Evolutionary conservation across 30 jellyfish, hydroid and myxozoan genomes (phyloP).

Genomic region (Thelohanellus kitauei): DNA sequence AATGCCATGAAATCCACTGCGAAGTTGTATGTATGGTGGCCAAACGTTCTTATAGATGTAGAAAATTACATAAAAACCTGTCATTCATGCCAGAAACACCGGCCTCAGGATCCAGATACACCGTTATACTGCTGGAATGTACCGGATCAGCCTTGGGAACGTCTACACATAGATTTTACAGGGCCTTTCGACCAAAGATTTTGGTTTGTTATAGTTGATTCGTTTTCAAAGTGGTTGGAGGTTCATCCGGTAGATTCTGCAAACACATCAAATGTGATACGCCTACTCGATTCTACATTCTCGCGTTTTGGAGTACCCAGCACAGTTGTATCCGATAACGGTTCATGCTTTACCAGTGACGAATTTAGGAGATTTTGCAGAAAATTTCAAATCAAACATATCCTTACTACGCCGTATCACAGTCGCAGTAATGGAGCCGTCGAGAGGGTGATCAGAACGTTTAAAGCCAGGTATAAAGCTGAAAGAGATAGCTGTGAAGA

Average conservation of each 20-base stretch:
- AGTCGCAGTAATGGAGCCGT: no score
- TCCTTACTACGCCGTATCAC: no score
- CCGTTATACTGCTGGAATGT: slow-evolving; percentile 1
- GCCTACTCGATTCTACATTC: no score
- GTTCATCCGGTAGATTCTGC: slow-evolving; percentile 7
- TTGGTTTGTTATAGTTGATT: slow-evolving; percentile 5
- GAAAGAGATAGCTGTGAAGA: no score
- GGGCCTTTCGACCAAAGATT: slow-evolving; percentile 11
- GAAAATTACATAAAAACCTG: slow-evolving; percentile 3
- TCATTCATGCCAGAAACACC: slow-evolving; percentile 10
- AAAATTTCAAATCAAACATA: no score
- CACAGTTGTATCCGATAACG: no score
- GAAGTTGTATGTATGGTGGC: slow-evolving; percentile 10
- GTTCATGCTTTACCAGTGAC: no score
- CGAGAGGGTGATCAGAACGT: no score
- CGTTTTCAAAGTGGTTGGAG: slow-evolving; percentile 14
- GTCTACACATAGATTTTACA: slow-evolving; percentile 1
- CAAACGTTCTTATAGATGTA: slow-evolving; percentile 3
- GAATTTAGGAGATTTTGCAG: no score
- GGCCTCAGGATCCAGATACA: slow-evolving; percentile 4
- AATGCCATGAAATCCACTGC: slow-evolving; percentile 4
- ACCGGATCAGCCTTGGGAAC: slow-evolving; percentile 13
- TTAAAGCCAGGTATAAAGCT: no score
- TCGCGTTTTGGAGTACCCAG: no score
- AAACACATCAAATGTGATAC: no score